phyloP scores from a whole-genome alignment of 1,140 invertebrate genomes.

The Phymorhynchus buccinoides region DNA sequence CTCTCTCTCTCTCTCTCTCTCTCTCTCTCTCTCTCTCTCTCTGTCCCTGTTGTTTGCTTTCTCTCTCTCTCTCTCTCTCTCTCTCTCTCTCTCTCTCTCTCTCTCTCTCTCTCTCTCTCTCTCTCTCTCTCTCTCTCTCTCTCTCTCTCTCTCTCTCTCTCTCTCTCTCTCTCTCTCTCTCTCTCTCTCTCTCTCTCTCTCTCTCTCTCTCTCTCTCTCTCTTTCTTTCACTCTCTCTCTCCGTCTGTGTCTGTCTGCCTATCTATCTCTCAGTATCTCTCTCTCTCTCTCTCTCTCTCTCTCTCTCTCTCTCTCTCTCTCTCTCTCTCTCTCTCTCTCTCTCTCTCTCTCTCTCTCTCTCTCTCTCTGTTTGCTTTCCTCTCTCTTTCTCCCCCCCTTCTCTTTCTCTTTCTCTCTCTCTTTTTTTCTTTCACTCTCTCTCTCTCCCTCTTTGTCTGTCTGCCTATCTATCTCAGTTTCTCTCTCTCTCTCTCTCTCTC shows the following conservation, averaged over 20 bases:
- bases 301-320: conserved; percentile 29
- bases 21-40: background rate
- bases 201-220: background rate
- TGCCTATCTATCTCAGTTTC: no score
- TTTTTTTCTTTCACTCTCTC: no score
- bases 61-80: background rate
- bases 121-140: background rate
- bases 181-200: background rate
- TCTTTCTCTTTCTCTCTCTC: no score
- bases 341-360: background rate
- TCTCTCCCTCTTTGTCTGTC: no score
- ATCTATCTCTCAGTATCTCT: background rate
- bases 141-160: background rate
- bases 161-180: background rate
- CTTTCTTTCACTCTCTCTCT: background rate
- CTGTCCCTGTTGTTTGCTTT: background rate
- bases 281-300: conserved; percentile 27
- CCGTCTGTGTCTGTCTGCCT: background rate
- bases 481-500: no score
- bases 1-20: conserved; percentile 34
- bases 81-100: conserved; percentile 2
- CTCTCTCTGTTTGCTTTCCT: no score
- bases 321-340: conserved; percentile 20
- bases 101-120: background rate
- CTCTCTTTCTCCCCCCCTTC: no score